Percentiles rank a stretch among this genome's conserved stretches.
Evolutionary conservation across 2,113 vertebrate genomes (phyloP).

Genomic region (Sterrhoptilus dennistouni): DNA sequence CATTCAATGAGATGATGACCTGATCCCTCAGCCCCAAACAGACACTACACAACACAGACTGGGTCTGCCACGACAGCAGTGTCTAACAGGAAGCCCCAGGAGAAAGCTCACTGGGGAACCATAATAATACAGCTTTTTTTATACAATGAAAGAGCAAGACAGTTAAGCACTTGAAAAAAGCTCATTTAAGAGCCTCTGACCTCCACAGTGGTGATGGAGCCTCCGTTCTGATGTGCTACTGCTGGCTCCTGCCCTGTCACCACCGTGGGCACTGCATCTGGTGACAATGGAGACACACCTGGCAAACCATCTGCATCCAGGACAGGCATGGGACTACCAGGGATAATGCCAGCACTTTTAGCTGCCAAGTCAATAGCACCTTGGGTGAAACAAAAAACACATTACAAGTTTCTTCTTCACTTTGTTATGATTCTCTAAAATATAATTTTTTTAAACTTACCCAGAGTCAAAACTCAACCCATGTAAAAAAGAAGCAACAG

Average conservation of each 20-base stretch:
- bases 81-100: neutral
- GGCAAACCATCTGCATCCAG: slow-evolving; percentile 74
- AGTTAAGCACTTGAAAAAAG: neutral
- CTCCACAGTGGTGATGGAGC: slow-evolving; percentile 26
- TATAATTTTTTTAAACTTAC: neutral
- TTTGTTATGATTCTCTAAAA: neutral
- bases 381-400: slow-evolving; percentile 33
- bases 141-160: neutral
- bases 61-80: neutral
- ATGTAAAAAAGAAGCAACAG: neutral
- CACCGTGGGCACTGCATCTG: slow-evolving; percentile 57
- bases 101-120: neutral
- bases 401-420: neutral
- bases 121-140: neutral
- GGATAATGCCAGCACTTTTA: slow-evolving; percentile 95
- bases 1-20: neutral
- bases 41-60: neutral
- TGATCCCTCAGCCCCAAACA: neutral
- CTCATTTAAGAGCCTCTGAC: slow-evolving; percentile 50
- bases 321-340: slow-evolving; percentile 82
- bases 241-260: slow-evolving; percentile 58
- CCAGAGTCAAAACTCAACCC: neutral
- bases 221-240: slow-evolving; percentile 71
- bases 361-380: slow-evolving; percentile 95
- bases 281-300: slow-evolving; percentile 68